Base-by-base conservation (phyloP, 2,797 vertebrate genomes). In the Loriculus beryllinus region DNA sequence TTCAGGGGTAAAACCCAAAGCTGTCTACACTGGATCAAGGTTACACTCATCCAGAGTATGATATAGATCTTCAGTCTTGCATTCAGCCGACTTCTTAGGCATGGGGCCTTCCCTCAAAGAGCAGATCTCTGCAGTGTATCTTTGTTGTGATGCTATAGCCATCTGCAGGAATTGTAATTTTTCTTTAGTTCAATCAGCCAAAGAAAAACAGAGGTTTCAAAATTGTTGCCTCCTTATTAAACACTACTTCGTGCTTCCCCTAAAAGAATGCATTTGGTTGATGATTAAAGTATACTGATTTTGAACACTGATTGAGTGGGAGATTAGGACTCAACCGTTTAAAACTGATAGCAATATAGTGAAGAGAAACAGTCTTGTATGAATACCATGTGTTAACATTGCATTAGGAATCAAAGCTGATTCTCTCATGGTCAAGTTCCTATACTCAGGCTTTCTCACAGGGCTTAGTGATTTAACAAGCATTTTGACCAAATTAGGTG, bases 221-320 rank as follows among this genome's bases (percentile, higher is more conserved):
- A 87, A 88, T 39, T 47, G 56, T 64, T 90, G 47, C 81, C 56
- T 95, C 28, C 18, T 71, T 74, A n/a, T 70, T 79, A 79, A 90
- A 75, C 70, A 91, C 42, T 65, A 25, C 59, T 86, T 94, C 77
- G 74, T 79, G 65, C 72, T 91, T 91, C 64, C 33, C 40, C 48
- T 1, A 8, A 64, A 72, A 71, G 90, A 90, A 82, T 3, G 42
- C 17, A 0, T 71, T 70, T 74, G 77, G 91, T 51, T 81, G 83
- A 93, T 82, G 74, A 80, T 86, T 88, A 42, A 80, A 85, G 64
- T 2, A 9, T 23, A 17, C 51, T 45, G 64, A 45, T 90, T 70
- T 52, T 72, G 75, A 93, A 90, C 83, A 68, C 85, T 90, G 93
- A 86, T 72, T 88, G 90, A 92, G 85, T 68, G 72, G 71, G 85